A percentile compares a stretch with the other conserved stretches of the same genome.
phyloP scores from a whole-genome alignment of 1,140 invertebrate species.

The Trichonephila clavipes region DNA sequence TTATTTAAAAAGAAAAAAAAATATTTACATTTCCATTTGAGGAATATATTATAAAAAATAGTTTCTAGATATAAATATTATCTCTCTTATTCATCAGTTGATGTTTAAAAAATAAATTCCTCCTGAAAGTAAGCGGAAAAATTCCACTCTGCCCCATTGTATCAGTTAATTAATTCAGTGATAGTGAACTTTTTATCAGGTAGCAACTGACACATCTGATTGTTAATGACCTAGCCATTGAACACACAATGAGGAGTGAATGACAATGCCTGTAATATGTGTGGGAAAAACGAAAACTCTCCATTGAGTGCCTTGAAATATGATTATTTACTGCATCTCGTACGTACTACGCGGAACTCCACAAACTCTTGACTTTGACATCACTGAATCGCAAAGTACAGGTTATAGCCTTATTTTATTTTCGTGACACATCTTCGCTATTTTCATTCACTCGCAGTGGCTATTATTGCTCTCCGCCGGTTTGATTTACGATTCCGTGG shows the following conservation, averaged over 20 bases:
- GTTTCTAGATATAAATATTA: too few relatives aligned
- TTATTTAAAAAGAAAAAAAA: too few relatives aligned
- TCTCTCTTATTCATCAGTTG: too few relatives aligned
- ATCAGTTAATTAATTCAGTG: not conserved
- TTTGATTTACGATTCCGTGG: not conserved
- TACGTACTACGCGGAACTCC: not conserved
- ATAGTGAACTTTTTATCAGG: not conserved
- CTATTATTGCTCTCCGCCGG: not conserved
- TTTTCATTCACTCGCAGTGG: not conserved
- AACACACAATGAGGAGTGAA: not conserved
- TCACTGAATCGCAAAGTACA: not conserved
- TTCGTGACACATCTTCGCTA: constrained; percentile 13
- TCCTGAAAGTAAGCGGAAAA: too few relatives aligned
- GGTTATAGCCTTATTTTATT: not conserved
- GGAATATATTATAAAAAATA: too few relatives aligned
- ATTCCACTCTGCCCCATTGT: not conserved
- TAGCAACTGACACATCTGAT: not conserved
- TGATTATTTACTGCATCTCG: not conserved
- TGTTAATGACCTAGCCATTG: not conserved
- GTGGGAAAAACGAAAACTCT: constrained; percentile 11
- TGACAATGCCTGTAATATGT: not conserved
- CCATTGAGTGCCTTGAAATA: not conserved
- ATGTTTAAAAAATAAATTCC: too few relatives aligned
- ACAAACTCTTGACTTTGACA: not conserved
- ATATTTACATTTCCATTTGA: too few relatives aligned